Evolutionary conservation across 2,888 invertebrate genomes (phyloP).

Genomic region (Thera britannica): DNA sequence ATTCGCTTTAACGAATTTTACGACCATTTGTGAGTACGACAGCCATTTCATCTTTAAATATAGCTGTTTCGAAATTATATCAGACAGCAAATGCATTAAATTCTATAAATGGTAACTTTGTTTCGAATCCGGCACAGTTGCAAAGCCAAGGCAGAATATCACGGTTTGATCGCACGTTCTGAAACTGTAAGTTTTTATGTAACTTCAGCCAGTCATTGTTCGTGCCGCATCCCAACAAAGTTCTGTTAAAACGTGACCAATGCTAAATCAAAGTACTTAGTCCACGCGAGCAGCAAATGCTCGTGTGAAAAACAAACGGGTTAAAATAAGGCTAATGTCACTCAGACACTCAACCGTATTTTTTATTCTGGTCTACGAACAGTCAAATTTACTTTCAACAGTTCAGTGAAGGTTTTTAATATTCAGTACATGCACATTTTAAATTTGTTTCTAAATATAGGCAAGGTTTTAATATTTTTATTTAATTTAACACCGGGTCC

Average conservation of each 20-base stretch:
- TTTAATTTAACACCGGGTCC: no score
- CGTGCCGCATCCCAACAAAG: constrained; percentile 1
- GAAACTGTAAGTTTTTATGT: constrained; percentile 10
- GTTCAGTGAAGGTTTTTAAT: no score
- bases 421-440: no score
- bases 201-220: constrained; percentile 4
- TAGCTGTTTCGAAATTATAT: constrained; percentile 47
- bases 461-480: no score
- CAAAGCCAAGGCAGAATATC: constrained; percentile 9
- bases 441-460: no score
- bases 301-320: not conserved
- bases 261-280: constrained; percentile 6
- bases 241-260: constrained; percentile 3
- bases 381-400: no score
- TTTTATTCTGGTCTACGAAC: not conserved
- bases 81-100: constrained; percentile 45
- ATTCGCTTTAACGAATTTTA: constrained; percentile 54
- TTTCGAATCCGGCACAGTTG: constrained; percentile 18
- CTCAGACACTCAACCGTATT: not conserved
- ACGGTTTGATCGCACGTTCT: constrained; percentile 25
- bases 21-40: constrained; percentile 48
- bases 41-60: constrained; percentile 48
- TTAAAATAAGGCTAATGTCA: not conserved
- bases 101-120: constrained; percentile 38
- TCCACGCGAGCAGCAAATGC: not conserved